phyloP scores from a whole-genome alignment of 2,797 vertebrate species.

The Mus minutoides region DNA sequence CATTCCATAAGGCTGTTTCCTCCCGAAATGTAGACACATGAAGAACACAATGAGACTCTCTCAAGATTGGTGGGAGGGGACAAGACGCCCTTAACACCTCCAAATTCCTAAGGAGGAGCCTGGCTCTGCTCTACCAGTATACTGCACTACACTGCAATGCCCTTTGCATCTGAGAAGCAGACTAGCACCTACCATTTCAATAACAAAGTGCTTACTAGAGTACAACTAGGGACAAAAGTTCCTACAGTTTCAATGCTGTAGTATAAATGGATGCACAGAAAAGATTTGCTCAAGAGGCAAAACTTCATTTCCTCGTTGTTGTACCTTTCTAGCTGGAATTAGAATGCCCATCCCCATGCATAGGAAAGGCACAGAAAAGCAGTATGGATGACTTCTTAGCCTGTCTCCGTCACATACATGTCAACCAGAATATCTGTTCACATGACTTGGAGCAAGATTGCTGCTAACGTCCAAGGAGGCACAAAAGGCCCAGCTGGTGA shows the following conservation, averaged over 20 bases:
- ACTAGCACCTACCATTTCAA: neutral
- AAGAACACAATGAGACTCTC: too few species aligned
- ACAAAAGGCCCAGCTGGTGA: neutral
- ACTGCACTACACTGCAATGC: neutral
- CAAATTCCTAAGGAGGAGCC: neutral
- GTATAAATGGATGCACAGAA: neutral
- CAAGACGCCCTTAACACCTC: neutral
- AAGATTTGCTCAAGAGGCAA: neutral
- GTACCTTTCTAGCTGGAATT: neutral
- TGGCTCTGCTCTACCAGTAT: fast-evolving
- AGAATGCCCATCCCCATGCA: neutral
- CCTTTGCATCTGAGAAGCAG: too few species aligned
- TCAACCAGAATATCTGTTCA: neutral
- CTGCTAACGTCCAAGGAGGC: neutral
- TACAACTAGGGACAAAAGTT: neutral
- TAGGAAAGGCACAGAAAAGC: neutral
- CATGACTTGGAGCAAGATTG: neutral
- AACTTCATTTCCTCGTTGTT: neutral
- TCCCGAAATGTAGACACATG: neutral
- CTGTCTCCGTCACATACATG: neutral
- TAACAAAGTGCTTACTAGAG: neutral
- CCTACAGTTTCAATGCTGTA: neutral
- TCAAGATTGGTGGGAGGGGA: neutral
- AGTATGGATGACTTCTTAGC: neutral
- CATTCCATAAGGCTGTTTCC: neutral